A percentile compares a stretch with the other conserved stretches of the same genome.
Conservation (phyloP, 2,797 vertebrate species). For the Hipposideros larvatus region DNA sequence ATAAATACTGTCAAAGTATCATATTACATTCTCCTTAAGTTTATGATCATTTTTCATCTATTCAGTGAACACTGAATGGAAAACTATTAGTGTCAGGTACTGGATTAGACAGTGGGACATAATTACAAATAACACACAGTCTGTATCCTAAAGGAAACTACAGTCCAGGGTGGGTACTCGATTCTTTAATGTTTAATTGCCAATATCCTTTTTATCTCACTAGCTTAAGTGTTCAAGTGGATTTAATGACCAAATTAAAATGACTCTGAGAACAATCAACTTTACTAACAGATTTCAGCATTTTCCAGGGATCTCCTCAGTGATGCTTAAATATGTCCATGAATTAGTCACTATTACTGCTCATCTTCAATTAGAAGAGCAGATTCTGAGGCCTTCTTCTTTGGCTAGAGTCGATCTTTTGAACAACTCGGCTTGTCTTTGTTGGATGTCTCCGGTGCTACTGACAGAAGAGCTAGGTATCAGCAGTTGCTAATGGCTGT, state of each 20-base stretch:
- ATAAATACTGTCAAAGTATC: background rate
- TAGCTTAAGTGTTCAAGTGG: background rate
- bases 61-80: slow-evolving; percentile 1
- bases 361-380: background rate
- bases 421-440: background rate
- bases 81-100: background rate
- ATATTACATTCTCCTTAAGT: background rate
- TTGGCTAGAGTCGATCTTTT: background rate
- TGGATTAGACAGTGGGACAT: background rate
- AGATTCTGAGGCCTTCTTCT: background rate
- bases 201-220: background rate
- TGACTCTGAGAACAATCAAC: background rate
- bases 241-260: slow-evolving; percentile 23
- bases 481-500: background rate
- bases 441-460: background rate
- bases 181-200: background rate
- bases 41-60: background rate
- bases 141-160: background rate
- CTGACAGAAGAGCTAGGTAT: background rate
- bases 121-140: background rate
- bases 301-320: background rate
- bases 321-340: background rate
- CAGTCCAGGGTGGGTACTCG: background rate
- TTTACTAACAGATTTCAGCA: background rate
- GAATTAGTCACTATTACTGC: background rate